phyloP scores from a whole-genome alignment of 2,888 invertebrate genomes.

The Drosophila eohydei region DNA sequence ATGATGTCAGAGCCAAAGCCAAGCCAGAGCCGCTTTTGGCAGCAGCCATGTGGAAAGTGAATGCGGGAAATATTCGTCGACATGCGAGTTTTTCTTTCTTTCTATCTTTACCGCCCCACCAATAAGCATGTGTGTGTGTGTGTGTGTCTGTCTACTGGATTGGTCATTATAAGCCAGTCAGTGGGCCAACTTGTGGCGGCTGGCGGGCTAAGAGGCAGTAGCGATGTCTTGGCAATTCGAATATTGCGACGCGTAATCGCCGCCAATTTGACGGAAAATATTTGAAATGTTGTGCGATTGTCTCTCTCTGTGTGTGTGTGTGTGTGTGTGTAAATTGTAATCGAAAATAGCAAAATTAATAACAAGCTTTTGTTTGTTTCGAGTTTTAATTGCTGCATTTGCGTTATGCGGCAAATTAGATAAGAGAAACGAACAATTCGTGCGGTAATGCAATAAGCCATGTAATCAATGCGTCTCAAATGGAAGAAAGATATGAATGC shows the following conservation, averaged over 20 bases:
- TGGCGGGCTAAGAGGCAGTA: constrained; percentile 5
- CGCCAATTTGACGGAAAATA: constrained; percentile 72
- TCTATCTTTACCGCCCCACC: constrained; percentile 44
- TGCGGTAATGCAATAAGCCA: constrained; percentile 50
- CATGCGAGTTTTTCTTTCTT: constrained; percentile 72
- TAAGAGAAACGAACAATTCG: constrained; percentile 46
- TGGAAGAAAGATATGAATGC: neutral
- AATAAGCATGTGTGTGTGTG: constrained; percentile 24
- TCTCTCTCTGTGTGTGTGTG: constrained; percentile 9
- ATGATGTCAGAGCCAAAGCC: constrained; percentile 64
- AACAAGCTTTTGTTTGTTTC: constrained; percentile 49
- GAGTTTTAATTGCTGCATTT: constrained; percentile 64
- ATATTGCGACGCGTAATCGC: constrained; percentile 72
- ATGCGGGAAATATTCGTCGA: constrained; percentile 78
- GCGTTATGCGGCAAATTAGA: constrained; percentile 64
- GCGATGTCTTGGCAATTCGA: constrained; percentile 43
- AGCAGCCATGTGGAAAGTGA: constrained; percentile 80
- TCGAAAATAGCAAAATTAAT: constrained; percentile 67
- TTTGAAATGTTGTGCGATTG: constrained; percentile 37
- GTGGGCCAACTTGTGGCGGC: constrained; percentile 66
- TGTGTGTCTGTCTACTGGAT: constrained; percentile 26
- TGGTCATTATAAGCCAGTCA: constrained; percentile 73
- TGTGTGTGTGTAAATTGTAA: constrained; percentile 57
- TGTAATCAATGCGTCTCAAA: constrained; percentile 20
- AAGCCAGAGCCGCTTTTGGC: constrained; percentile 35